phyloP scores from a whole-genome alignment of 2,888 invertebrate species.

The Sarcophaga rosellei region DNA sequence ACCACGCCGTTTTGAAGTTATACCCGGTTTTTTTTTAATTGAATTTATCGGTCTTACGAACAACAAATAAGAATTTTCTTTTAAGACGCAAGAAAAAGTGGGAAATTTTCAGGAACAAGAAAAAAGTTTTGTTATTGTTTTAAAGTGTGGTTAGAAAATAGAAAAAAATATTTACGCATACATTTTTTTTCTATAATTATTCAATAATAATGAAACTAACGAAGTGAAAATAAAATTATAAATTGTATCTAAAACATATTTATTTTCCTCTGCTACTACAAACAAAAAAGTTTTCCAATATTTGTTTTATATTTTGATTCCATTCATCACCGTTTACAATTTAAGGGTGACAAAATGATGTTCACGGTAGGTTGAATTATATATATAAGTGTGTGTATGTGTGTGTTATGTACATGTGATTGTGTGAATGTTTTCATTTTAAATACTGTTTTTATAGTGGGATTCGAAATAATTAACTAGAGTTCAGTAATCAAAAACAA shows the following conservation, averaged over 20 bases:
- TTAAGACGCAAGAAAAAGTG: slow-evolving; percentile 23
- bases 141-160: slow-evolving; percentile 14
- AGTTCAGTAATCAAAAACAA: no score
- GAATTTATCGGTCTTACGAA: slow-evolving; percentile 12
- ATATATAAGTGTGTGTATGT: neutral
- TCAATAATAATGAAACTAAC: slow-evolving; percentile 44
- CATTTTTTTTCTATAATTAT: slow-evolving; percentile 5
- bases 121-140: slow-evolving; percentile 9
- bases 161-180: neutral
- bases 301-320: slow-evolving; percentile 39
- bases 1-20: slow-evolving; percentile 66
- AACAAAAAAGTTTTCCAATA: slow-evolving; percentile 39
- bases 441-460: neutral
- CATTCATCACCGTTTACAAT: slow-evolving; percentile 30
- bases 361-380: slow-evolving; percentile 76
- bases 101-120: slow-evolving; percentile 32
- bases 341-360: slow-evolving; percentile 74
- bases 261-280: neutral
- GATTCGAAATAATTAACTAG: neutral
- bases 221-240: slow-evolving; percentile 1
- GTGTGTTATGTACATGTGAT: neutral
- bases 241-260: slow-evolving; percentile 39
- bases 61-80: slow-evolving; percentile 29
- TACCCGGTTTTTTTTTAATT: slow-evolving; percentile 57
- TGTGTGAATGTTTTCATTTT: neutral